Conservation (phyloP, 2,888 invertebrate species). For the Itoplectis maculator region DNA sequence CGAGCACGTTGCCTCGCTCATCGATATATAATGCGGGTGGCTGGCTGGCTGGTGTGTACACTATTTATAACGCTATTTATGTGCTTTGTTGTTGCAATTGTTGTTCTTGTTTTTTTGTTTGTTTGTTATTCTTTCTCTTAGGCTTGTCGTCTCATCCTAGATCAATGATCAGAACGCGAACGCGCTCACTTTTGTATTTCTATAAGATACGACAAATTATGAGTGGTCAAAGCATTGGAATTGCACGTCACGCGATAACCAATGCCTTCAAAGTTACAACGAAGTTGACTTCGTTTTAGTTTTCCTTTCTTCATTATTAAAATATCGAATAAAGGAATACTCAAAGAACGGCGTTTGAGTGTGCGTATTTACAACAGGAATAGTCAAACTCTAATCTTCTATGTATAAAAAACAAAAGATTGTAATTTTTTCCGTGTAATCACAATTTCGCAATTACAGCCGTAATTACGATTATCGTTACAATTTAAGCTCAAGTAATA, state of each 20-base stretch:
- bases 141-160: constrained; percentile 65
- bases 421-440: not conserved
- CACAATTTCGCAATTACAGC: not conserved
- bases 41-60: constrained; percentile 60
- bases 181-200: constrained; percentile 54
- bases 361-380: constrained; percentile 57
- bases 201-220: constrained; percentile 73
- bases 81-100: constrained; percentile 59
- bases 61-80: constrained; percentile 61
- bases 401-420: constrained; percentile 25
- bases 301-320: constrained; percentile 1
- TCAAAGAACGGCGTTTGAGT: constrained; percentile 37
- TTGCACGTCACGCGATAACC: constrained; percentile 46
- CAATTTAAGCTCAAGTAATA: not conserved
- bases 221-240: constrained; percentile 67
- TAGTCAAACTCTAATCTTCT: constrained; percentile 39
- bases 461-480: not conserved
- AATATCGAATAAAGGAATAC: constrained; percentile 18
- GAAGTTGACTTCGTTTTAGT: constrained; percentile 19
- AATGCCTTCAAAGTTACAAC: constrained; percentile 43
- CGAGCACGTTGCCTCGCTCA: constrained; percentile 52
- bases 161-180: constrained; percentile 43
- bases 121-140: constrained; percentile 55
- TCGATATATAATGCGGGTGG: constrained; percentile 59
- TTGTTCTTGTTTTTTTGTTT: constrained; percentile 46